Evolutionary conservation across 2,888 invertebrate genomes (phyloP), one percentile per base, ranked within the genome.

Genomic region (Penaeus monodon): DNA sequence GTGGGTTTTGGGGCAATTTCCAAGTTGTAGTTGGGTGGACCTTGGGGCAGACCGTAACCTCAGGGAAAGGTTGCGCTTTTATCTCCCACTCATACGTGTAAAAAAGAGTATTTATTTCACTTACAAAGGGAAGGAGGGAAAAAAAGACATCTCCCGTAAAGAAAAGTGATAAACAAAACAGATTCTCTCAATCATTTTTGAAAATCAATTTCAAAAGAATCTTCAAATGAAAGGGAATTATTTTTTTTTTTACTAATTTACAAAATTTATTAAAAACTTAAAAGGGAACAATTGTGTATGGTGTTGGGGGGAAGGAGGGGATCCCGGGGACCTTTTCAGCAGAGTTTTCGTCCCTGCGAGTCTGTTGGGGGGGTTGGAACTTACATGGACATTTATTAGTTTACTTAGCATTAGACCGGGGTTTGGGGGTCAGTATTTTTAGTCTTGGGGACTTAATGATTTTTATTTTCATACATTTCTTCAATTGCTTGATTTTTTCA

Each of bases 351-450:
- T 68, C 73, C 80, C 14, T 87, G 91, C 95, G 95, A 92, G 96
- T 0, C 93, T 95, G 84, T 92, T 96, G n/a, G n/a, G 57, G 95
- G 96, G 89, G 94, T 96, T 38, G 97, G 96, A 1, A 95, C 96
- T 0, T 94, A 70, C 94, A 94, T 86, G 97, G 97, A 94, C 95
- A 90, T 96, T 29, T 94, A 95, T 91, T 96, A 2, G 92, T 97
- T 91, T 96, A 97, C 93, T 92, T 97, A 24, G 95, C 95, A 91
- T 93, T 95, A 86, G 94, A 95, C 91, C 73, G 88, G 22, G 73
- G 83, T 49, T n/a, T n/a, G n/a, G n/a, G 89, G 89, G 20, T 63
- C 4, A 81, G 6, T 77, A 8, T 77, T 77, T 77, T 20, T 76
- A 73, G 77, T 66, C 44, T 65, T 27, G 12, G 76, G 38, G 63